phyloP scores from a whole-genome alignment of 1,140 invertebrate genomes.

The Doryteuthis pealeii region DNA sequence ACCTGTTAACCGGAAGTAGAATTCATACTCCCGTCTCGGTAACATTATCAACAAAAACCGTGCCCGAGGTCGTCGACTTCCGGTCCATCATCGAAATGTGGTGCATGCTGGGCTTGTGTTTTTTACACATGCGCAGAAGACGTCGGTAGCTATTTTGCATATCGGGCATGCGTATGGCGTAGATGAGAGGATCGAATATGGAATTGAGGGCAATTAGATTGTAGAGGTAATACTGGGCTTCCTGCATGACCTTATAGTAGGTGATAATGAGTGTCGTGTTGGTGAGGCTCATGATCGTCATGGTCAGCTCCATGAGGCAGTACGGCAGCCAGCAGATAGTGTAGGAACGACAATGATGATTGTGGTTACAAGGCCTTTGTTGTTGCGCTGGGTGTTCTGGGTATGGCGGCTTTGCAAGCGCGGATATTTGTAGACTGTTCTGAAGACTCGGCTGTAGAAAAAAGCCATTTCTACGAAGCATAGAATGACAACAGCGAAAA shows the following conservation, averaged over 20 bases:
- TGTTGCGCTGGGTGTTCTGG: slow-evolving; percentile 54
- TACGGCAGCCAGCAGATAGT: slow-evolving; percentile 70
- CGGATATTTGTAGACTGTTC: neutral
- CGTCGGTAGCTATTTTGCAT: slow-evolving; percentile 42
- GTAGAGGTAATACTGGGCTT: slow-evolving; percentile 45
- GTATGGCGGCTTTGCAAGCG: slow-evolving; percentile 8
- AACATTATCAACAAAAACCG: neutral
- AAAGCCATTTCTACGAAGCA: slow-evolving; percentile 55
- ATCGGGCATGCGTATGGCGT: slow-evolving; percentile 70
- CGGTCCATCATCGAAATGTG: slow-evolving; percentile 5
- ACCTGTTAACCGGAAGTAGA: neutral
- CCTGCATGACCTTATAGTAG: slow-evolving; percentile 25
- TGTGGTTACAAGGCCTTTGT: slow-evolving; percentile 71
- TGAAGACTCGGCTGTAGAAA: slow-evolving; percentile 41
- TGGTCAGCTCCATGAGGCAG: slow-evolving; percentile 54
- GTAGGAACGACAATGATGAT: slow-evolving; percentile 71
- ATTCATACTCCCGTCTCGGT: neutral
- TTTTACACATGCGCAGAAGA: slow-evolving; percentile 23
- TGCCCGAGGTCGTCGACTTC: neutral
- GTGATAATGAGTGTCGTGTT: slow-evolving; percentile 19
- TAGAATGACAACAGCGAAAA: slow-evolving; percentile 56
- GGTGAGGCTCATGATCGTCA: slow-evolving; percentile 33
- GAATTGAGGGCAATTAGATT: slow-evolving; percentile 68
- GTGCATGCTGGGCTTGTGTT: slow-evolving; percentile 4
- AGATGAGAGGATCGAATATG: slow-evolving; percentile 71